Percentiles rank a stretch among this genome's conserved stretches.
phyloP scores from a whole-genome alignment of 2,113 vertebrate species.

The Donacobius atricapilla region DNA sequence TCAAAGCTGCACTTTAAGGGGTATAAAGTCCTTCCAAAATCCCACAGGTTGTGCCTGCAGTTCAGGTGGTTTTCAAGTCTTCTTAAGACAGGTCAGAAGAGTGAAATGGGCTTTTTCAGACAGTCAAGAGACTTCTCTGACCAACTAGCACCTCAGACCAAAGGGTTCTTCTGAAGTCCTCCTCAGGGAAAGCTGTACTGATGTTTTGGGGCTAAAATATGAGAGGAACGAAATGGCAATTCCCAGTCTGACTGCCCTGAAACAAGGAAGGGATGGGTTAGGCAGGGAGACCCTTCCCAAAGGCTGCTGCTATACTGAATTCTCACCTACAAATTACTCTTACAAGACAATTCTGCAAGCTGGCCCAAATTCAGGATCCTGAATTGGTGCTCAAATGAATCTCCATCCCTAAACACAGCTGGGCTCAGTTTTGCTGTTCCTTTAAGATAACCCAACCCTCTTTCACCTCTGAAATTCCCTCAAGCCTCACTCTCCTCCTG shows the following conservation, averaged over 20 bases:
- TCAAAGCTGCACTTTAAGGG: background rate
- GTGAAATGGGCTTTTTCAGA: background rate
- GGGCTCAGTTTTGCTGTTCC: background rate
- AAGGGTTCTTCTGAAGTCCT: background rate
- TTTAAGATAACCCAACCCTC: background rate
- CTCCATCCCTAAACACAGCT: background rate
- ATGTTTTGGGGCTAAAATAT: background rate
- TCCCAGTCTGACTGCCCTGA: background rate
- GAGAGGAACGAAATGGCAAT: background rate
- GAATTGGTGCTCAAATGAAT: background rate
- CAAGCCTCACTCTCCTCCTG: background rate
- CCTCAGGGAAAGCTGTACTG: background rate
- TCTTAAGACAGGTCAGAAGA: background rate
- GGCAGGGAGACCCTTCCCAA: background rate
- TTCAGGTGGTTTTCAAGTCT: background rate
- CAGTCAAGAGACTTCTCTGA: background rate
- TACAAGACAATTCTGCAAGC: background rate
- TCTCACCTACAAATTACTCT: background rate
- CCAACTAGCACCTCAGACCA: background rate
- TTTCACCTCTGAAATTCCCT: background rate
- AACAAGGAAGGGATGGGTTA: rapidly evolving
- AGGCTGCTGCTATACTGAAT: too few species aligned
- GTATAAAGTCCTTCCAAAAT: background rate
- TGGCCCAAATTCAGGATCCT: background rate
- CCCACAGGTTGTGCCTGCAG: background rate